Evolutionary conservation across 2,797 vertebrate species (phyloP).

Genomic region (Peromyscus nudipes): DNA sequence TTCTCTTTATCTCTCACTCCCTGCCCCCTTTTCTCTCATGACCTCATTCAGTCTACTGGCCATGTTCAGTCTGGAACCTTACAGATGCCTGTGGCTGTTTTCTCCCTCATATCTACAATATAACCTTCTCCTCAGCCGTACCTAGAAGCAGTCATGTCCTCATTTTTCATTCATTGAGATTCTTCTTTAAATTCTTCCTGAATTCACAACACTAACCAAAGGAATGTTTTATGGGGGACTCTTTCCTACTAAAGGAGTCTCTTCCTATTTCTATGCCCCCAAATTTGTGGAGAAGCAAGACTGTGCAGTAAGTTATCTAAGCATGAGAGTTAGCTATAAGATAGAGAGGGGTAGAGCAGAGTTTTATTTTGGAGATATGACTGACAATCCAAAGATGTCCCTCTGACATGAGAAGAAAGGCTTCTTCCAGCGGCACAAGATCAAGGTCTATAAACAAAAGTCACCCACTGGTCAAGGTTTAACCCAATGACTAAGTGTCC

Average conservation of each 20-base stretch:
- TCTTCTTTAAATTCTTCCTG: background rate
- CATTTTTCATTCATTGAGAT: background rate
- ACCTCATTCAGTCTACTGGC: too few relatives aligned
- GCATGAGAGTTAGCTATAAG: background rate
- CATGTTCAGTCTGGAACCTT: background rate
- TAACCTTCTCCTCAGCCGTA: background rate
- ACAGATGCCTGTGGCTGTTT: background rate
- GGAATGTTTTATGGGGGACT: background rate
- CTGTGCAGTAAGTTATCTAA: background rate
- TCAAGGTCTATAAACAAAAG: constrained; percentile 28
- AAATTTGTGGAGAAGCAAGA: background rate
- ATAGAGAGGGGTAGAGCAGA: background rate
- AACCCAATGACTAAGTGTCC: constrained; percentile 11
- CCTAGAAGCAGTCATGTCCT: too few relatives aligned
- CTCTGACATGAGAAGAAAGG: background rate
- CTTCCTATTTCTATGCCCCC: too few relatives aligned
- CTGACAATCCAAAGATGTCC: background rate
- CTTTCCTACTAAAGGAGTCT: background rate
- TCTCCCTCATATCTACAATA: background rate
- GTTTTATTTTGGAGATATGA: constrained; percentile 26
- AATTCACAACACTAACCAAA: background rate
- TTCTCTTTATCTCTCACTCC: background rate
- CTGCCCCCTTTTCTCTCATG: background rate
- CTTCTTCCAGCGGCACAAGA: background rate
- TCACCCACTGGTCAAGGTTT: constrained; percentile 13